Percentiles rank a stretch among this genome's conserved stretches.
These are phyloP conservation scores for Amazona vittata DNA, from an alignment of 2,113 vertebrate species.

Conservation along the genomic window DNA sequence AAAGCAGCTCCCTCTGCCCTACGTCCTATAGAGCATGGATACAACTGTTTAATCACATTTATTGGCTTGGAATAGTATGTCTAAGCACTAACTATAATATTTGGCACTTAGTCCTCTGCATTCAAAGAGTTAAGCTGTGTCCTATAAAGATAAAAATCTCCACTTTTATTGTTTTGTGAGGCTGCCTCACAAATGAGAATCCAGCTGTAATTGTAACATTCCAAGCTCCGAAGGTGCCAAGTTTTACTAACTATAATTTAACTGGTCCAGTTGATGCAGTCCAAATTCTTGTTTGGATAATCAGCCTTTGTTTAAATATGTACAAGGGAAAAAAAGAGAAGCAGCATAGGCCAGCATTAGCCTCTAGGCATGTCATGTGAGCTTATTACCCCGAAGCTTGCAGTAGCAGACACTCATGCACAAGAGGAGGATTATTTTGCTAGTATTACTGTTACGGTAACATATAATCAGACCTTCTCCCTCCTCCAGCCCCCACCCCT, in stretches of 20 bases:
- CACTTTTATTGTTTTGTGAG: constrained; percentile 72
- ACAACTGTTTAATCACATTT: not conserved
- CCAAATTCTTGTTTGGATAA: constrained; percentile 89
- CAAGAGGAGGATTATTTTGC: constrained; percentile 84
- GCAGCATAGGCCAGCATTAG: constrained; percentile 78
- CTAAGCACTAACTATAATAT: not conserved
- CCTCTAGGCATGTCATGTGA: constrained; percentile 85
- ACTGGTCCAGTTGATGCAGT: constrained; percentile 73
- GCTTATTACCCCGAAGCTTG: constrained; percentile 82
- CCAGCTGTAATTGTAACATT: constrained; percentile 81
- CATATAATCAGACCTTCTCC: constrained; percentile 80
- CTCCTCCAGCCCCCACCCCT: constrained; percentile 24
- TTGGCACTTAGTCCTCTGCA: constrained; percentile 39
- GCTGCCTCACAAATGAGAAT: constrained; percentile 73
- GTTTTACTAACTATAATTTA: constrained; percentile 84
- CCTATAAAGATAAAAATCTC: constrained; percentile 78
- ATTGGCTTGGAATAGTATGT: not conserved
- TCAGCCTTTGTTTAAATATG: constrained; percentile 86
- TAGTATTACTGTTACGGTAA: constrained; percentile 79
- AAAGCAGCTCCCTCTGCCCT: not conserved
- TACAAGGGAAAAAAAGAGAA: not conserved
- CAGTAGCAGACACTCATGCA: constrained; percentile 79
- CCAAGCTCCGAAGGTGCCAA: constrained; percentile 79
- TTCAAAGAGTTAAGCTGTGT: constrained; percentile 77
- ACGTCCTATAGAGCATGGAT: fast-evolving